A percentile compares a stretch with the other conserved stretches of the same genome.
Evolutionary conservation across 2,113 vertebrate species (phyloP).

Genomic region (Nannobrachium achirus): DNA sequence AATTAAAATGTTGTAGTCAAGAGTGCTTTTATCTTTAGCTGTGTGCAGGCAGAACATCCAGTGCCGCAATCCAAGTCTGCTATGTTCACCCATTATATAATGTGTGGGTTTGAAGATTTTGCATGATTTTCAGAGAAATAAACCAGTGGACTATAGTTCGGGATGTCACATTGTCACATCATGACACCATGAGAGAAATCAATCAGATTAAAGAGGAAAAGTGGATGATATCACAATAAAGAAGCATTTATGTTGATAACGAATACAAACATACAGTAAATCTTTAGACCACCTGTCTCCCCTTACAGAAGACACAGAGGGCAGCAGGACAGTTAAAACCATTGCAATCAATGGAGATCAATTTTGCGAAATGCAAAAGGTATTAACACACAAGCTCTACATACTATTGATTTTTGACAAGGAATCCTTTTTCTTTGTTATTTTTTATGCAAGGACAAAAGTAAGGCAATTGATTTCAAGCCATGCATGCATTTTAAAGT

Average conservation of each 20-base stretch:
- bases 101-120: conserved; percentile 17
- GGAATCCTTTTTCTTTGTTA: conserved; percentile 42
- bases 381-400: conserved; percentile 67
- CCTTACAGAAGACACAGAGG: conserved; percentile 68
- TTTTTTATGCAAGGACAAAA: conserved; percentile 66
- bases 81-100: conserved; percentile 26
- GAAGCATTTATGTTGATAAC: conserved; percentile 52
- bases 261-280: conserved; percentile 49
- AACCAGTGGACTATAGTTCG: conserved; percentile 2
- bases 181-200: conserved; percentile 31
- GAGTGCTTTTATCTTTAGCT: conserved; percentile 3
- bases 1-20: conserved; percentile 33
- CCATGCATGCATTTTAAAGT: conserved; percentile 73
- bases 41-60: not conserved
- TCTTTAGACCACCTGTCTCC: conserved; percentile 57
- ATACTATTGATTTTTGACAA: conserved; percentile 54
- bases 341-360: conserved; percentile 83
- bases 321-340: conserved; percentile 62
- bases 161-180: conserved; percentile 49
- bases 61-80: conserved; percentile 33
- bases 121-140: conserved; percentile 1
- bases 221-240: conserved; percentile 35
- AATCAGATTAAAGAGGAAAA: conserved; percentile 24
- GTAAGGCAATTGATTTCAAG: conserved; percentile 75
- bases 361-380: conserved; percentile 83